Evolutionary conservation across 2,113 vertebrate species (phyloP), one percentile per base, ranked within the genome.

Genomic region (Amphilophus citrinellus): DNA sequence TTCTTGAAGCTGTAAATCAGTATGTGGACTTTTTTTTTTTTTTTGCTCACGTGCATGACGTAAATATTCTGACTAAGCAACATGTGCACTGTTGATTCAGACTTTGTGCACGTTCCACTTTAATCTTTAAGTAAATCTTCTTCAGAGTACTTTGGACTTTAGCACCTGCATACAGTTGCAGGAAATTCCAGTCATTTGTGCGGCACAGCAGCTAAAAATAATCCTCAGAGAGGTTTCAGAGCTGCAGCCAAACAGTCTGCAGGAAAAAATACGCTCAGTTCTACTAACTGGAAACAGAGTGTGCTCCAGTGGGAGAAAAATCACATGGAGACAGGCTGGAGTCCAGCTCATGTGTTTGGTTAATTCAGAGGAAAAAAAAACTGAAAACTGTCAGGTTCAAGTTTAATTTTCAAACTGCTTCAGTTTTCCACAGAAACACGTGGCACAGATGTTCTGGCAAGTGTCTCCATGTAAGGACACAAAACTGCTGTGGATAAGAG

Each of bases 391-490:
- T 50, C 42, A 27, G 35, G 3, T 18, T 71, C 0, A 50, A 50
- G 1, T 50, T 71, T 50, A 30, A 71, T 30, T 50, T 71, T 50
- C 44, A 50, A 71, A 50, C 22, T 71, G 3, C 22, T 6, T 18
- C 65, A 4, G 24, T 50, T 1, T 5, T 30, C 9, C 24, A 68
- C 39, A 71, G 44, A 50, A 71, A 50, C 44, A 27, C 39, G 59
- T 57, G 39, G 15, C 22, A 42, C 37, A 56, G 61, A 66, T 20
- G 50, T 56, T 32, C 11, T 53, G 56, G 39, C 20, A 11, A 22
- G 3, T 2, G 47, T 77, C n/a, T 50, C 79, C 85, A 47, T 80
- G 76, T 85, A 65, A 44, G 76, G 83, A 83, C 1, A 7, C 15
- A 2, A 9, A 39, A 79, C 73, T 35, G 58, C 53, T 20, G 63